Evolutionary conservation across 2,888 invertebrate species (phyloP).

Genomic region (Lucinisca nassula): DNA sequence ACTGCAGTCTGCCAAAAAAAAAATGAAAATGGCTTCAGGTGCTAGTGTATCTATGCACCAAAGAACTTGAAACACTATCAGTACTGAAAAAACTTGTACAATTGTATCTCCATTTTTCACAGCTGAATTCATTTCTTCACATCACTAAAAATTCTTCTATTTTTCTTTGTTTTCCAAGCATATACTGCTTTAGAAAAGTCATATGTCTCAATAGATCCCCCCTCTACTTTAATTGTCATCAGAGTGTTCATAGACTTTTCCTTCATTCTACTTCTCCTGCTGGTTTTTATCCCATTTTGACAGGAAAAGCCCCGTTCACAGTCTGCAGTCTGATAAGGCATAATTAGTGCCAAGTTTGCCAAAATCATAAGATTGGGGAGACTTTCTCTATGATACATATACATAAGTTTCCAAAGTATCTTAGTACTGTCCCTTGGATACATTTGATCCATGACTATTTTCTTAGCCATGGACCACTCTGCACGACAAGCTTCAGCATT

Average conservation of each 20-base stretch:
- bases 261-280: constrained; percentile 14
- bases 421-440: constrained; percentile 34
- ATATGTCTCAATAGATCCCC: constrained; percentile 19
- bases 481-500: constrained; percentile 5
- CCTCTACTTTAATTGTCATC: constrained; percentile 44
- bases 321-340: constrained; percentile 52
- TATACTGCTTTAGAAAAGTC: constrained; percentile 3
- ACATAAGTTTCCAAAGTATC: constrained; percentile 31
- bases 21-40: no score
- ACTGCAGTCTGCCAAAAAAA: no score
- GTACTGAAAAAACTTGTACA: no score
- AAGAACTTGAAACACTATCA: no score
- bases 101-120: not conserved
- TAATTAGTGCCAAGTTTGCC: constrained; percentile 30
- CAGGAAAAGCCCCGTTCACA: constrained; percentile 49
- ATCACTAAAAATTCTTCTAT: constrained; percentile 31
- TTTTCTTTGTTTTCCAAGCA: constrained; percentile 33
- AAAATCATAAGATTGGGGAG: constrained; percentile 48
- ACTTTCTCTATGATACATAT: constrained; percentile 14
- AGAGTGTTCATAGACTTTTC: not conserved
- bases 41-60: no score
- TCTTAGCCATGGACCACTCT: constrained; percentile 2
- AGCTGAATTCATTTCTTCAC: not conserved
- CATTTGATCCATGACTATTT: constrained; percentile 30
- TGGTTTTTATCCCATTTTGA: constrained; percentile 49